phyloP scores from a whole-genome alignment of 2,888 invertebrate genomes.

The Catocala fraxini region DNA sequence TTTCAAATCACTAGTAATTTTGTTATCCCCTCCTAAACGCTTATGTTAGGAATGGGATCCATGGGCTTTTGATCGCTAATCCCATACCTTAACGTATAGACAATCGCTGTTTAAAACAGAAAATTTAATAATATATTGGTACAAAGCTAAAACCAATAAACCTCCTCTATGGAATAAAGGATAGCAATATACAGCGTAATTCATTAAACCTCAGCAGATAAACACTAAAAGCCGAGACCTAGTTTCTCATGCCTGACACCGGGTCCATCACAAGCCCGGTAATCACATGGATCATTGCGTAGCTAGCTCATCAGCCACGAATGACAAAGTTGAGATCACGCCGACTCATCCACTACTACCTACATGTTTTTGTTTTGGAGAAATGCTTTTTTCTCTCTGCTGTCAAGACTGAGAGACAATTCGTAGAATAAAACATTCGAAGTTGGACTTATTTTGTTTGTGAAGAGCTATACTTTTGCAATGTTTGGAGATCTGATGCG shows the following conservation, averaged over 20 bases:
- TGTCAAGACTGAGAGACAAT: constrained; percentile 4
- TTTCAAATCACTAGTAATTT: too few relatives aligned
- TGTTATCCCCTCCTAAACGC: too few relatives aligned
- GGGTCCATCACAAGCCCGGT: constrained; percentile 41
- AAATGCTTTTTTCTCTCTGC: constrained; percentile 25
- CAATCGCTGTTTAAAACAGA: too few relatives aligned
- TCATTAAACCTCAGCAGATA: too few relatives aligned
- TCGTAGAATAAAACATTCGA: constrained; percentile 3
- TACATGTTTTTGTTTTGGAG: constrained; percentile 41
- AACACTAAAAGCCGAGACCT: not conserved
- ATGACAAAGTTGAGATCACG: constrained; percentile 57
- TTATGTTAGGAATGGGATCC: too few relatives aligned
- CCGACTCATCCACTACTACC: constrained; percentile 53
- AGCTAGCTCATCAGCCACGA: constrained; percentile 62
- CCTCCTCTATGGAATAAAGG: too few relatives aligned
- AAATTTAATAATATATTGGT: too few relatives aligned
- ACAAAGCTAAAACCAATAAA: too few relatives aligned
- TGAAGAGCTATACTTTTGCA: constrained; percentile 2
- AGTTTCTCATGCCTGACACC: constrained; percentile 25
- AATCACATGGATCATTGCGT: constrained; percentile 68
- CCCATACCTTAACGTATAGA: too few relatives aligned
- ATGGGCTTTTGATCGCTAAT: too few relatives aligned
- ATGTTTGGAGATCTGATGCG: not conserved
- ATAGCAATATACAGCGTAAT: too few relatives aligned
- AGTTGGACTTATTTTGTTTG: constrained; percentile 11